Base-by-base conservation (phyloP, 1,140 invertebrate species). In the Drosophila watanabei region DNA sequence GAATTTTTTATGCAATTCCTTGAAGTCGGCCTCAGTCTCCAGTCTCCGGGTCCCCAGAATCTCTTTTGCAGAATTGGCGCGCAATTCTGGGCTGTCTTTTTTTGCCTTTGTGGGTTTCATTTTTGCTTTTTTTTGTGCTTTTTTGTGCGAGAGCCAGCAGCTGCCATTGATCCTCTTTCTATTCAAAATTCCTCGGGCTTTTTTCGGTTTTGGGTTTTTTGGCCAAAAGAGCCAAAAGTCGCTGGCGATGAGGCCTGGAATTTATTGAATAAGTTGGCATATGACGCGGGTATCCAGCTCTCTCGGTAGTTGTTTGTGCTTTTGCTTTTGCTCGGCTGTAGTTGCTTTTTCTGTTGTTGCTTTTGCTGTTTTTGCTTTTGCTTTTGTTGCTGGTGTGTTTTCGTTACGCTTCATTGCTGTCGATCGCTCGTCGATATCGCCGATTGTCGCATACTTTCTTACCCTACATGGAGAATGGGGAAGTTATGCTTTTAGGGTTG, bases 1-100 rank as follows among this genome's bases (percentile, higher is more conserved):
- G 56, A 54, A 60, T 88, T 82, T 88, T 88, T 83, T 83, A 90
- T 90, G 85, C 82, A 88, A 88, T 88, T 88, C 82, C 86, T 88
- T 90, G 85, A 88, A 88, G 82, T 77, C 82, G 75, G 79, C 75
- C 90, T 89, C 77, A 81, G 48, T 57, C 75, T 79, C 52, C 56
- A 59, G 76, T 70, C 65, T 68, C 66, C 75, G 58, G 75, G 62
- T 62, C 35, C 72, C 39, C 72, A 62, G 69, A 82, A 75, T 82
- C 79, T 72, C 83, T 73, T 52, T 75, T 70, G 69, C 62, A 72
- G 71, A 86, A 89, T 89, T 89, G 86, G 86, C 86, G 86, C 86
- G 86, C 86, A 90, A 75, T 78, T 77, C 35, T 77, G 73, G 62
- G 39, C 48, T 20, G n/a, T 30, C 30, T 64, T 51, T 51, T 63